Evolutionary conservation across 2,888 invertebrate genomes (phyloP).

Genomic region (Tenthredo distinguenda): DNA sequence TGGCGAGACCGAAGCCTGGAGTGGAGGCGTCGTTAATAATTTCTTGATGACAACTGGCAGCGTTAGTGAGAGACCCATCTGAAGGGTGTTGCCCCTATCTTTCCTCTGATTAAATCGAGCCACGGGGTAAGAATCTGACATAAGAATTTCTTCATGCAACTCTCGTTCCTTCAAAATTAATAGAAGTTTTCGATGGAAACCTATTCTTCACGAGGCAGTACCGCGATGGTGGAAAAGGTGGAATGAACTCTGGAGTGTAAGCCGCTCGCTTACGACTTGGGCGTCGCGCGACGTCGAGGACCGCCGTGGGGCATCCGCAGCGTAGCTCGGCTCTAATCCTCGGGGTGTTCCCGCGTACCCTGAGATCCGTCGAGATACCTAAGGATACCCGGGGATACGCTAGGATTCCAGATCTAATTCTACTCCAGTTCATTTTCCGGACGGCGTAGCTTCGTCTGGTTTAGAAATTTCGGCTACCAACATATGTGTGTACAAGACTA

Average conservation of each 20-base stretch:
- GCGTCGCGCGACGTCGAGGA: slow-evolving; percentile 47
- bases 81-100: background rate
- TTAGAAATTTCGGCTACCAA: slow-evolving; percentile 5
- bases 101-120: slow-evolving; percentile 2
- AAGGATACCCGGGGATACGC: slow-evolving; percentile 44
- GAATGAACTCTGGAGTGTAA: slow-evolving; percentile 51
- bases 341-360: slow-evolving; percentile 50
- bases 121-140: background rate
- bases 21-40: slow-evolving; percentile 1
- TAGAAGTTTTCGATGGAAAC: background rate
- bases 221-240: slow-evolving; percentile 13
- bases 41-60: slow-evolving; percentile 27
- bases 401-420: slow-evolving; percentile 51
- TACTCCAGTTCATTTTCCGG: slow-evolving; percentile 48
- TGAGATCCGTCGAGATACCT: slow-evolving; percentile 42
- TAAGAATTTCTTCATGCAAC: background rate
- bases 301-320: slow-evolving; percentile 38
- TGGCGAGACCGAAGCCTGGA: background rate
- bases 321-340: slow-evolving; percentile 48
- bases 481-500: background rate
- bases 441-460: slow-evolving; percentile 18
- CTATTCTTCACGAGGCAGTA: background rate
- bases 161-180: slow-evolving; percentile 33
- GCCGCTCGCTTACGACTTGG: slow-evolving; percentile 48
- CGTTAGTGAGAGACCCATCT: background rate